Percentiles rank a stretch among this genome's conserved stretches.
phyloP scores from a whole-genome alignment of 2,113 vertebrate species.

The Nibea coibor region DNA sequence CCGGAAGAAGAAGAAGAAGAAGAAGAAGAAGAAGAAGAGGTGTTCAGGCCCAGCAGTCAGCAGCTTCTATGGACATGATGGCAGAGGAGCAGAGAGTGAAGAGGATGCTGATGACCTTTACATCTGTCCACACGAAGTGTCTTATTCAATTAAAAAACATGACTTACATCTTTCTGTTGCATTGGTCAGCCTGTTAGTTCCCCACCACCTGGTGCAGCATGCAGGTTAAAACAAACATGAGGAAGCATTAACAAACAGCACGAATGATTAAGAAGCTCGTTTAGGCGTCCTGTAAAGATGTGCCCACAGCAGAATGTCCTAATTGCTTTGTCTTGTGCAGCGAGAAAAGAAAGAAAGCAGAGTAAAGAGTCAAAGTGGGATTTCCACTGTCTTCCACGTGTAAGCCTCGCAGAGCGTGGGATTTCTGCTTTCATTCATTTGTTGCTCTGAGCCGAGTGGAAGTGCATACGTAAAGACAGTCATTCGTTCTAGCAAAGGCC shows the following conservation, averaged over 20 bases:
- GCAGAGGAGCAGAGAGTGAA: too few species aligned
- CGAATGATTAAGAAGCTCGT: constrained; percentile 10
- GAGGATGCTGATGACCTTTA: too few species aligned
- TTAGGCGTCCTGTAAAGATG: background rate
- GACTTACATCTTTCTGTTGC: too few species aligned
- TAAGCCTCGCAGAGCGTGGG: constrained; percentile 23
- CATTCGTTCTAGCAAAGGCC: constrained; percentile 2
- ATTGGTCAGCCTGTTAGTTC: background rate
- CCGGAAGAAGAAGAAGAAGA: too few species aligned
- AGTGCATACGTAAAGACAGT: constrained; percentile 37
- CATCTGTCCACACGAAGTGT: too few species aligned
- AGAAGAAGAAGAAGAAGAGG: too few species aligned
- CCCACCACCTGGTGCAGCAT: too few species aligned
- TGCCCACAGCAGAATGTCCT: background rate
- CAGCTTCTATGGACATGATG: too few species aligned
- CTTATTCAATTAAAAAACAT: too few species aligned
- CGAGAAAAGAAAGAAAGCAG: constrained; percentile 10
- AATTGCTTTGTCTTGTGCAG: background rate
- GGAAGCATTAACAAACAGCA: background rate
- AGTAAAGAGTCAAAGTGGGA: background rate
- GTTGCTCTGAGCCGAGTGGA: constrained; percentile 39
- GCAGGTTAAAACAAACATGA: constrained; percentile 3
- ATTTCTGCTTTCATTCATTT: constrained; percentile 42
- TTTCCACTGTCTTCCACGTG: constrained; percentile 19
- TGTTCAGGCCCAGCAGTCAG: too few species aligned